phyloP scores from a whole-genome alignment of 2,113 vertebrate genomes.

The Halichoeres trimaculatus region DNA sequence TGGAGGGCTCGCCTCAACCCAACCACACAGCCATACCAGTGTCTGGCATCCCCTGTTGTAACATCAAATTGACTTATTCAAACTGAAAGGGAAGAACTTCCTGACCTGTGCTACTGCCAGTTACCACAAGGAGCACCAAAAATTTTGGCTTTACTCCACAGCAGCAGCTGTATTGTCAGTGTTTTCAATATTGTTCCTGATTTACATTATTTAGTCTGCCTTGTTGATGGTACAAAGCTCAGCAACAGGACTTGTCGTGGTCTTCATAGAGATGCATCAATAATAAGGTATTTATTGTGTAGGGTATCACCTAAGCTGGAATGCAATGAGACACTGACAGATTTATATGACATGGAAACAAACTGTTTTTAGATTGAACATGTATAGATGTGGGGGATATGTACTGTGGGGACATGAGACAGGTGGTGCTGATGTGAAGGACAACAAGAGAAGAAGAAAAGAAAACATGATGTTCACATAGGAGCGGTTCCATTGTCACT shows the following conservation, averaged over 20 bases:
- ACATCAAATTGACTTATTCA: too few species aligned
- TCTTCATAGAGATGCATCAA: neutral
- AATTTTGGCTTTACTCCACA: too few species aligned
- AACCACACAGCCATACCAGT: too few species aligned
- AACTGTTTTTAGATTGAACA: conserved; percentile 58
- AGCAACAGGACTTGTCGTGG: neutral
- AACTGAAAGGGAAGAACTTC: too few species aligned
- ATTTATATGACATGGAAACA: conserved; percentile 42
- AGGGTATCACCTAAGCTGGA: neutral
- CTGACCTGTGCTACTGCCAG: too few species aligned
- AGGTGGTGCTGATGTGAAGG: conserved; percentile 18
- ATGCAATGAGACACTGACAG: conserved; percentile 3
- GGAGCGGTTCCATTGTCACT: neutral
- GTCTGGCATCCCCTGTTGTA: too few species aligned
- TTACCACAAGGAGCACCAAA: too few species aligned
- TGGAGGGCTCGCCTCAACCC: too few species aligned
- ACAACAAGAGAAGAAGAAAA: neutral
- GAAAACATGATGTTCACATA: neutral
- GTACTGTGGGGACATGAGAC: neutral
- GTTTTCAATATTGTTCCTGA: too few species aligned
- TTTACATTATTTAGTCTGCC: too few species aligned
- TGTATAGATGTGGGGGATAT: neutral
- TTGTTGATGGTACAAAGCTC: neutral
- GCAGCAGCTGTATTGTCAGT: too few species aligned
- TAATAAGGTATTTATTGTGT: neutral